A percentile compares a stretch with the other conserved stretches of the same genome.
Evolutionary conservation across 37 sponge, comb jelly and placozoan genomes (phyloP).

Genomic region (Diacarnus erythraeanus): DNA sequence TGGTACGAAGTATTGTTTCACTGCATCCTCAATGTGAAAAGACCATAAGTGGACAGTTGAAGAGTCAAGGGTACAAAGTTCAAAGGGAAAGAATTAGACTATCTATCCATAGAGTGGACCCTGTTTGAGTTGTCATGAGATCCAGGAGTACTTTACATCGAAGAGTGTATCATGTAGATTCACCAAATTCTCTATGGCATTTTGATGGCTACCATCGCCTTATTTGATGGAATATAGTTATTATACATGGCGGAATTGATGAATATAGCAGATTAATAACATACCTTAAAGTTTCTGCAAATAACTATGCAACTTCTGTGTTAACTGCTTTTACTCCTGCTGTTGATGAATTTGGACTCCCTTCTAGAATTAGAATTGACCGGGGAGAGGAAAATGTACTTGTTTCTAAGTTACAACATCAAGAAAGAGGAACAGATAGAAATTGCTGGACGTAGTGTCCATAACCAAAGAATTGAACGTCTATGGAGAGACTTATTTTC

Average conservation of each 20-base stretch:
- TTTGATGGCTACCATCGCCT: conserved; percentile 55
- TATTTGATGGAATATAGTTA: conserved; percentile 47
- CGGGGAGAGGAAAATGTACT: conserved; percentile 69
- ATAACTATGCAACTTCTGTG: conserved; percentile 64
- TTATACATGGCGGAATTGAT: conserved; percentile 62
- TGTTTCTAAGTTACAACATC: conserved; percentile 56
- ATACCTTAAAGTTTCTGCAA: conserved; percentile 35
- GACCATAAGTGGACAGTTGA: conserved; percentile 14
- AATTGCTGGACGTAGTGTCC: conserved; percentile 59
- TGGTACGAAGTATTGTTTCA: background rate
- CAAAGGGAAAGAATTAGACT: conserved; percentile 22
- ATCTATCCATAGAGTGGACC: conserved; percentile 45
- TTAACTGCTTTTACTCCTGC: conserved; percentile 32
- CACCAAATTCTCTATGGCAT: conserved; percentile 64
- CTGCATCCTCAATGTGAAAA: conserved; percentile 18
- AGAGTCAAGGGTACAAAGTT: conserved; percentile 7
- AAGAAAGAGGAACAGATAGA: conserved; percentile 50
- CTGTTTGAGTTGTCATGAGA: conserved; percentile 21
- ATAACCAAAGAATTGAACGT: conserved; percentile 72
- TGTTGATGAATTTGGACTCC: conserved; percentile 53
- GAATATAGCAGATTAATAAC: conserved; percentile 41
- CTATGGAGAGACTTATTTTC: conserved; percentile 61
- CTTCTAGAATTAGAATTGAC: conserved; percentile 67
- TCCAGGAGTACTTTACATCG: conserved; percentile 19
- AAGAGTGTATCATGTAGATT: conserved; percentile 30